These are phyloP conservation scores for Alligator mississippiensis DNA, from an alignment of 2,113 vertebrate genomes.

Conservation along the genomic window DNA sequence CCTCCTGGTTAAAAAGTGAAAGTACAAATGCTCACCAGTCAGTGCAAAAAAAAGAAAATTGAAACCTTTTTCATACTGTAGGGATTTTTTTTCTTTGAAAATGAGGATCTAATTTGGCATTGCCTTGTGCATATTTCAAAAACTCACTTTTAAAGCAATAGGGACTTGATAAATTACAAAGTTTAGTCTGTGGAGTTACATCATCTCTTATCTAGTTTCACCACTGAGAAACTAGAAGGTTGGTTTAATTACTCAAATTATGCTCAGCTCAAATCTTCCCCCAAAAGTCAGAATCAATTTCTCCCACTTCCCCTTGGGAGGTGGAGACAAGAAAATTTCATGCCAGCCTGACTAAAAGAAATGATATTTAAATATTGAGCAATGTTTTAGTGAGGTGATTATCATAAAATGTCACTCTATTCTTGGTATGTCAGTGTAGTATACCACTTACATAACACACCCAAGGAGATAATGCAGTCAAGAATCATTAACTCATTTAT, in stretches of 20 bases:
- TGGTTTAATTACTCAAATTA: constrained; percentile 47
- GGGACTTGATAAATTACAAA: not conserved
- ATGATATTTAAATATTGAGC: not conserved
- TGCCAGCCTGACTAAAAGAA: constrained; percentile 32
- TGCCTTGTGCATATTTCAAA: constrained; percentile 13
- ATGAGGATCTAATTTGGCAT: constrained; percentile 34
- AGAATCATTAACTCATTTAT: not conserved
- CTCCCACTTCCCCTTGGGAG: not conserved
- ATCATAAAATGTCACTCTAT: constrained; percentile 36
- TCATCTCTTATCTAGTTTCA: not conserved
- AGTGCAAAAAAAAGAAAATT: not conserved
- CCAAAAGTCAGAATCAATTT: constrained; percentile 38
- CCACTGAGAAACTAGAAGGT: constrained; percentile 13
- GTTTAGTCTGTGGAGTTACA: not conserved
- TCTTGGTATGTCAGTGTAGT: constrained; percentile 18
- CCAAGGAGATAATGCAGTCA: not conserved
- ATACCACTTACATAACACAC: not conserved
- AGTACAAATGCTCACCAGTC: not conserved
- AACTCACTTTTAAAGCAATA: not conserved
- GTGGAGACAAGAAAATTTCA: constrained; percentile 17
- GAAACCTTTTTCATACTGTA: not conserved
- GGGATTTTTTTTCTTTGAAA: not conserved
- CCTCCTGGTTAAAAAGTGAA: not conserved
- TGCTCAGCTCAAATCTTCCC: constrained; percentile 10
- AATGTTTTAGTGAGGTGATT: constrained; percentile 20